Evolutionary conservation across 2,888 invertebrate species (phyloP).

Genomic region (Mimachlamys varia): DNA sequence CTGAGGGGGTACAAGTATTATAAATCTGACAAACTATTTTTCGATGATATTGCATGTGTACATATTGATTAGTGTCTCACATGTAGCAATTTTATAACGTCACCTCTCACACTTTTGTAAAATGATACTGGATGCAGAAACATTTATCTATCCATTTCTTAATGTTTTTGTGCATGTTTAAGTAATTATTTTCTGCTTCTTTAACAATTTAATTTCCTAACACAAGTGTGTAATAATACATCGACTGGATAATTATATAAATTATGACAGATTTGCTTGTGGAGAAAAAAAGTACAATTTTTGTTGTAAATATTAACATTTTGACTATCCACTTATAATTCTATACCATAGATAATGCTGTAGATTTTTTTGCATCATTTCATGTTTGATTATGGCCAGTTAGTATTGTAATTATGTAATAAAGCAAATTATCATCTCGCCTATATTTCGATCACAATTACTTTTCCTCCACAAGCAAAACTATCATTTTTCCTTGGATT

Average conservation of each 20-base stretch:
- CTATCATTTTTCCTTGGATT: background rate
- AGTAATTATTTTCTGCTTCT: background rate
- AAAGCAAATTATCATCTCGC: background rate
- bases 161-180: background rate
- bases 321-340: background rate
- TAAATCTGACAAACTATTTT: too few relatives aligned
- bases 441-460: background rate
- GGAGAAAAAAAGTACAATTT: background rate
- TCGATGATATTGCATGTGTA: conserved; percentile 4
- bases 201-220: background rate
- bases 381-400: too few relatives aligned
- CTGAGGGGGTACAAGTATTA: too few relatives aligned
- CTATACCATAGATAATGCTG: background rate
- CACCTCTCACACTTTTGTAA: background rate
- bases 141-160: background rate
- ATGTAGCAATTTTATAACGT: background rate
- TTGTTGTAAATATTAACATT: background rate
- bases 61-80: background rate
- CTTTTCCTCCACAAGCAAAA: conserved; percentile 2
- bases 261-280: background rate
- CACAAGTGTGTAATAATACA: background rate
- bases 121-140: background rate
- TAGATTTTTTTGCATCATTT: background rate
- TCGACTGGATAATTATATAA: background rate
- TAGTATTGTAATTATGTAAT: background rate